Evolutionary conservation across 2,888 invertebrate genomes (phyloP).

Genomic region (Pyrgus malvae): DNA sequence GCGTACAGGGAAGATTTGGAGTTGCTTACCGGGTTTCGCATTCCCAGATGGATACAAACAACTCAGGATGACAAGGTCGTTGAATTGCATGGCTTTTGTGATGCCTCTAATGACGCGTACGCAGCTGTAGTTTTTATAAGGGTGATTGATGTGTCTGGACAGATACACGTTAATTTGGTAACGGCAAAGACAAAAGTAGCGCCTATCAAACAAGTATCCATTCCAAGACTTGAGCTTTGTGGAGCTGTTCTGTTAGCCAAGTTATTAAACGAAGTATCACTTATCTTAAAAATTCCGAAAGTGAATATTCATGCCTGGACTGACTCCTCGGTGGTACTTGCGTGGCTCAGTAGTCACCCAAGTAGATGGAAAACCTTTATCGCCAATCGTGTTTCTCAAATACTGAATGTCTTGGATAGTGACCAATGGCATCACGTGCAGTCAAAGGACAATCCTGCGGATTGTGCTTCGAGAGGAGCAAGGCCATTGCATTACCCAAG

Average conservation of each 20-base stretch:
- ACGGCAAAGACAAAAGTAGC: constrained; percentile 24
- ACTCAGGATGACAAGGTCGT: constrained; percentile 4
- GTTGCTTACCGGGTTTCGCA: constrained; percentile 17
- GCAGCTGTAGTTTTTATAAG: constrained; percentile 29
- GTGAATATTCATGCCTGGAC: constrained; percentile 26
- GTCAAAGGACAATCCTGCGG: constrained; percentile 33
- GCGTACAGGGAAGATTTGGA: constrained; percentile 24
- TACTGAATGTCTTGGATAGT: constrained; percentile 27
- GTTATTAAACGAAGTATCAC: constrained; percentile 17
- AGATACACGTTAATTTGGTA: constrained; percentile 17
- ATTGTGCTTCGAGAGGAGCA: constrained; percentile 30
- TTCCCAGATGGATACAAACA: constrained; percentile 29
- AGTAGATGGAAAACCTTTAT: constrained; percentile 30
- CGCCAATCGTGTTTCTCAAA: constrained; percentile 28
- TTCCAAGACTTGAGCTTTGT: constrained; percentile 28
- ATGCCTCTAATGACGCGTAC: constrained; percentile 31
- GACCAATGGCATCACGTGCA: constrained; percentile 30
- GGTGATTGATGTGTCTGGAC: neutral
- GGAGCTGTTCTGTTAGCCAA: constrained; percentile 26
- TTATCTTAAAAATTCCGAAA: constrained; percentile 4
- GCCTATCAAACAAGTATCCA: constrained; percentile 23
- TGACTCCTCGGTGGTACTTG: constrained; percentile 28
- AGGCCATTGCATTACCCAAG: constrained; percentile 24
- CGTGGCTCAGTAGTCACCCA: constrained; percentile 29
- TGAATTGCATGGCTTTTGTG: constrained; percentile 34